Evolutionary conservation across 2,888 invertebrate genomes (phyloP), one percentile per base, ranked within the genome.

Genomic region (Chrysodeixis includens): DNA sequence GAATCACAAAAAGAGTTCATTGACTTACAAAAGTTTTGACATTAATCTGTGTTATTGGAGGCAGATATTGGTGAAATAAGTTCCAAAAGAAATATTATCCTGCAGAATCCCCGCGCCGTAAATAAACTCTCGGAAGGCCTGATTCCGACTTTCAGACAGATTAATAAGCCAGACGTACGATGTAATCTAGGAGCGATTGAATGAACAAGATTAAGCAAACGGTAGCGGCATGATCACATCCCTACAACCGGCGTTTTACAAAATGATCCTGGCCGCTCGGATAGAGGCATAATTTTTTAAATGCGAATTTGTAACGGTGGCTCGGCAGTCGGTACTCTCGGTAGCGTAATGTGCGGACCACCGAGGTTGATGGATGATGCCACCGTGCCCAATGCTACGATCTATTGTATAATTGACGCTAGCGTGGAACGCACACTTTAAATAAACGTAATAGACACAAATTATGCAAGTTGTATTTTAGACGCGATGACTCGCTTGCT

Each of bases 291-390:
- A 84, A 86, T 87, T 86, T 88, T 88, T 87, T 84, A 86, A 89
- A 87, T 77, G 85, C 78, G 79, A 79, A 90, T 90, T 89, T 72
- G 88, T 91, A 88, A 90, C 89, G 90, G 89, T 88, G 74, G 62
- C 66, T 66, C 74, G 68, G 72, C 6, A 26, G 26, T 6, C 3
- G 26, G 72, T 75, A 69, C 6, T 4, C 3, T 6, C 3, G 26
- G 72, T 75, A 69, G 78, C 68, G 83, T 82, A 81, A 83, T 81
- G 81, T 83, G 66, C 72, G 81, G 91, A 89, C 92, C 91, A 90
- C 92, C 90, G 86, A 74, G 80, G 86, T 83, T 74, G 91, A 85
- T 82, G 81, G 77, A 81, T 81, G 82, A 76, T 79, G 74, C 77
- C 78, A 81, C 85, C 85, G 85, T 86, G 82, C 77, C 88, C 75